Base-by-base conservation (phyloP, 2,888 invertebrate species). In the Pyrochroa serraticornis region DNA sequence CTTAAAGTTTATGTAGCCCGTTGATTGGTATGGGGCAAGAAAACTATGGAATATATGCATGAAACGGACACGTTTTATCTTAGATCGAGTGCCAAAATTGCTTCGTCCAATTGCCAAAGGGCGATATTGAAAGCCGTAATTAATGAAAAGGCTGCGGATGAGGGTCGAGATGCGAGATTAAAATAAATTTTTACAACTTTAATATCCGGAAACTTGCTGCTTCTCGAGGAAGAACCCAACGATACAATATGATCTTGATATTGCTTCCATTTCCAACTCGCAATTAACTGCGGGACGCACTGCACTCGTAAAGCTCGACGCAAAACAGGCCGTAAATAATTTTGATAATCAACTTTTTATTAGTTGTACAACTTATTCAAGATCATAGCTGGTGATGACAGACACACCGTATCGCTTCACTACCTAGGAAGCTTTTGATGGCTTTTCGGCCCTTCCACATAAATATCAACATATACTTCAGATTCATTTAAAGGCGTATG, bases 151-250 rank as follows among this genome's bases (percentile, higher is more conserved):
- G 22, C 12, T 22, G 22, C 14, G 14, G 10, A 1, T 38, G 12
- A 14, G 7, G 7, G 8, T 6, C 38, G 7, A 1, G 7, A 8
- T 8, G 6, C 38, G 14, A 38, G 3, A 38, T 38, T 10, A 14
- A 38, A 39, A 39, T 39, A 39, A 39, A 39, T 2, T 39, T 39
- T 39, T 13, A 39, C 39, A 39, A 13, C 39, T 13, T 39, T 13
- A 39, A 13, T 13, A 39, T 13, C 22, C 22, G 22, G 22, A 22
- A n/a, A 22, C 22, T 13, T 6, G 13, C n/a, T 39, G 3, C 12
- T 22, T n/a, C 10, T 41, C 22, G n/a, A 22, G 10, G 3, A 38
- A 38, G 38, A 38, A 6, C 14, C 0, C 6, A 38, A 6, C 7
- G 31, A 14, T 9, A 22, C 31, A 42, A 31, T 3, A 42, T 42